Evolutionary conservation across 2,888 invertebrate species (phyloP).

Genomic region (Halocaridina rubra): DNA sequence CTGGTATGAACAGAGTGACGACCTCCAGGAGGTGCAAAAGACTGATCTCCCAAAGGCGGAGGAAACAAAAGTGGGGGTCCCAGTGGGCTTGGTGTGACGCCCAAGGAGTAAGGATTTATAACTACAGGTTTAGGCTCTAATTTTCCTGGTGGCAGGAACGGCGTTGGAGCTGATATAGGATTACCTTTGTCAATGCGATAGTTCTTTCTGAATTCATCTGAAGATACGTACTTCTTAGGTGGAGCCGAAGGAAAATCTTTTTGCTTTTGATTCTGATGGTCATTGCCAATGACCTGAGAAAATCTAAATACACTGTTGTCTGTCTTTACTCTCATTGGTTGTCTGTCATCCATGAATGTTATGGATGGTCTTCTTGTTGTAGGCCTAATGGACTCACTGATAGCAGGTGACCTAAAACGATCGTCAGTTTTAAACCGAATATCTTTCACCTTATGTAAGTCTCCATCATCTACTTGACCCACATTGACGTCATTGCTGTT

Average conservation of each 20-base stretch:
- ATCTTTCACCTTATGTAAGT: background rate
- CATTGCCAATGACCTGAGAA: background rate
- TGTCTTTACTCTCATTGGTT: background rate
- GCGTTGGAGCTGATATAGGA: background rate
- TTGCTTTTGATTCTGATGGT: background rate
- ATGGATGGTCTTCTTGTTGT: background rate
- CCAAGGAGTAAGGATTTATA: background rate
- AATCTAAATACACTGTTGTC: background rate
- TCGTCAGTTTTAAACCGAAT: background rate
- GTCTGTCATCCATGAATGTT: background rate
- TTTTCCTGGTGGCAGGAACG: background rate
- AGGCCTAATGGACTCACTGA: background rate
- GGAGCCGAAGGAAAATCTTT: background rate
- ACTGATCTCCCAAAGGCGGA: background rate
- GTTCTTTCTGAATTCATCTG: constrained; percentile 3
- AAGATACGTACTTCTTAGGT: constrained; percentile 21
- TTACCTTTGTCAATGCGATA: background rate
- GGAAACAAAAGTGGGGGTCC: background rate
- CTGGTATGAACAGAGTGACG: background rate
- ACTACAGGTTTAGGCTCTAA: background rate
- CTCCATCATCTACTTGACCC: background rate
- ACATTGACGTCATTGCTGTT: background rate
- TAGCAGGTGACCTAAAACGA: background rate
- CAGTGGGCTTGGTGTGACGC: constrained; percentile 7
- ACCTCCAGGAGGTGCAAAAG: background rate